These are phyloP conservation scores for Morone chrysops DNA, from an alignment of 2,113 vertebrate species.

Conservation along the genomic window DNA sequence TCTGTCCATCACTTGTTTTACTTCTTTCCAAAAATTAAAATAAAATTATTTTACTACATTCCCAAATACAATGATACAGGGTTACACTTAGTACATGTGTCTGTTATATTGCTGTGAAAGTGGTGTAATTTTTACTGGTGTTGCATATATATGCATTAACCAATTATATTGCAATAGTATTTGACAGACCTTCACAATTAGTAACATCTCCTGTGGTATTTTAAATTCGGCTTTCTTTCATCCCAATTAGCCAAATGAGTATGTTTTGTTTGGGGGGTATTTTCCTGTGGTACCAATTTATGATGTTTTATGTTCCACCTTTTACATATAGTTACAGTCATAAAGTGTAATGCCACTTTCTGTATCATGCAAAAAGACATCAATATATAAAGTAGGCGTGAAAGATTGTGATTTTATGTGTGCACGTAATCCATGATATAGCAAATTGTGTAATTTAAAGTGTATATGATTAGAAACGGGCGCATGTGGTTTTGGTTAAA, in stretches of 20 bases:
- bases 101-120: too few relatives aligned
- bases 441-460: neutral
- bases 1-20: too few relatives aligned
- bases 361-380: neutral
- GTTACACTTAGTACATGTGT: too few relatives aligned
- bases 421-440: neutral
- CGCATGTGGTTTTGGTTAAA: neutral
- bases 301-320: neutral
- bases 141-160: too few relatives aligned
- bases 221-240: conserved; percentile 1
- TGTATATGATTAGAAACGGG: conserved; percentile 16
- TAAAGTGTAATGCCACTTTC: neutral
- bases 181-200: too few relatives aligned
- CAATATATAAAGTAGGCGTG: neutral
- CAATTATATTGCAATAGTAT: too few relatives aligned
- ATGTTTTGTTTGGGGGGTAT: neutral
- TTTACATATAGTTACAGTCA: neutral
- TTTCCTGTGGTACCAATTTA: neutral
- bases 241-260: neutral
- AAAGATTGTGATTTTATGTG: neutral
- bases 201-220: neutral
- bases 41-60: too few relatives aligned
- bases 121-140: too few relatives aligned
- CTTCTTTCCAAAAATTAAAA: too few relatives aligned
- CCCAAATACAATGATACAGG: too few relatives aligned